Evolutionary conservation across 2,888 invertebrate genomes (phyloP).

Genomic region (Limenitis arthemis): DNA sequence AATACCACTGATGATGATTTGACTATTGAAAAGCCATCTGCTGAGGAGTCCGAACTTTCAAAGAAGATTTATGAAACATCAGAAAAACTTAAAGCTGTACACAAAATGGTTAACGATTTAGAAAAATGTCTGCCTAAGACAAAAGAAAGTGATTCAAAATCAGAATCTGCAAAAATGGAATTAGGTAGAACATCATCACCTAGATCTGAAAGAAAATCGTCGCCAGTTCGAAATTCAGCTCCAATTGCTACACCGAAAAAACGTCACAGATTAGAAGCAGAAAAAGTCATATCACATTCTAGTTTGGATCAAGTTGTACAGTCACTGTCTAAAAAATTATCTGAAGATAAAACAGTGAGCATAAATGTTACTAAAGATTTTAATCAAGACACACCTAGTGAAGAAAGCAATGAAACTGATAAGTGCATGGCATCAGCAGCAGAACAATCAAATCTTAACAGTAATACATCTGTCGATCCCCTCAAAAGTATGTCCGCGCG

Average conservation of each 20-base stretch:
- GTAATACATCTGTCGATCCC: constrained; percentile 45
- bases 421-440: constrained; percentile 28
- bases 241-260: constrained; percentile 81
- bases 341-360: constrained; percentile 49
- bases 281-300: constrained; percentile 53
- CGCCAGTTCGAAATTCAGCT: constrained; percentile 51
- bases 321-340: constrained; percentile 61
- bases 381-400: constrained; percentile 46
- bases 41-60: constrained; percentile 62
- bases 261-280: constrained; percentile 77
- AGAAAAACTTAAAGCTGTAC: constrained; percentile 64
- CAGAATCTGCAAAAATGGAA: constrained; percentile 46
- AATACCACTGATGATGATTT: constrained; percentile 54
- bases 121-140: constrained; percentile 59
- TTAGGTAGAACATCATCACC: constrained; percentile 48
- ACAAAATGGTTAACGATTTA: constrained; percentile 62
- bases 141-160: constrained; percentile 49
- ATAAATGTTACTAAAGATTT: constrained; percentile 37
- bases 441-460: constrained; percentile 30
- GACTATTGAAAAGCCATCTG: constrained; percentile 48
- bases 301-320: constrained; percentile 64
- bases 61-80: constrained; percentile 67
- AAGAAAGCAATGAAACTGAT: constrained; percentile 41
- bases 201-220: constrained; percentile 49
- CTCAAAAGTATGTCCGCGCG: constrained; percentile 65